Conservation (phyloP, 2,888 invertebrate genomes). For the Stenodera caucasica region DNA sequence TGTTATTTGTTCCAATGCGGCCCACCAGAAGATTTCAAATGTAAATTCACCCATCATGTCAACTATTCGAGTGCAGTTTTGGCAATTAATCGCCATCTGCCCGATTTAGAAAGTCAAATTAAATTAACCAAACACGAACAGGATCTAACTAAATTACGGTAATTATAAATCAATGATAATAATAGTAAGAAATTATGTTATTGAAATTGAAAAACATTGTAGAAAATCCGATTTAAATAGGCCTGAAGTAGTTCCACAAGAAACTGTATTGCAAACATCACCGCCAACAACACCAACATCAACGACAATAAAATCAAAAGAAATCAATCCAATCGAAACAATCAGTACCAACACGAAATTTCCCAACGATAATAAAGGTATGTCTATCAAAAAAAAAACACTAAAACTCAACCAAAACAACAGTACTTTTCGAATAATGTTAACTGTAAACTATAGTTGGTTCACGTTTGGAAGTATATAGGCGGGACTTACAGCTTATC, state of each 20-base stretch:
- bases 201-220: no score
- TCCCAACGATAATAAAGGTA: conserved; percentile 32
- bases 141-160: conserved; percentile 72
- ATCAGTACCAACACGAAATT: conserved; percentile 28
- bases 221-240: conserved; percentile 47
- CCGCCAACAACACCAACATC: conserved; percentile 38
- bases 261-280: conserved; percentile 20
- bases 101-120: conserved; percentile 72
- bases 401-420: no score
- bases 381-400: no score
- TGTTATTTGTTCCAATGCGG: conserved; percentile 93
- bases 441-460: no score
- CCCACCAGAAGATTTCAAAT: conserved; percentile 85
- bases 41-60: conserved; percentile 86
- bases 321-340: conserved; percentile 34
- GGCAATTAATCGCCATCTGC: conserved; percentile 65
- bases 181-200: no score
- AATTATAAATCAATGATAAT: no score
- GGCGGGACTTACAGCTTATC: no score
- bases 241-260: conserved; percentile 32
- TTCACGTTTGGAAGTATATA: no score
- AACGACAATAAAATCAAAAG: conserved; percentile 44
- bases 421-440: no score
- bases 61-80: conserved; percentile 88
- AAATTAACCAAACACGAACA: conserved; percentile 73